These are phyloP conservation scores for Loripinus fragilis DNA, from an alignment of 2,888 invertebrate species.

Conservation along the genomic window DNA sequence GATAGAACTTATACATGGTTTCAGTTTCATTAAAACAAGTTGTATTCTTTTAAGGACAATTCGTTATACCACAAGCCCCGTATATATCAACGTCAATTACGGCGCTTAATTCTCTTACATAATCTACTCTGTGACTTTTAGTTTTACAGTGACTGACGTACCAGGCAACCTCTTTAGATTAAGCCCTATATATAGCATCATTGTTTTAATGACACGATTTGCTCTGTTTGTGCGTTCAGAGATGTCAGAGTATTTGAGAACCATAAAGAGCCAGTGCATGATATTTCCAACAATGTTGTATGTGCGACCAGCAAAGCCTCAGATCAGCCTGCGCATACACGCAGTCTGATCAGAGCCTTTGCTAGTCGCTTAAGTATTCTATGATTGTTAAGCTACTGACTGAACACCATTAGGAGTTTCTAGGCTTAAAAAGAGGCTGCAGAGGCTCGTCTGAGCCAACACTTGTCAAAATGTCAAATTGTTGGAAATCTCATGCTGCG, in stretches of 20 bases:
- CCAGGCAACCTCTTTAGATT: slow-evolving; percentile 97
- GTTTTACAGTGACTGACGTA: slow-evolving; percentile 99
- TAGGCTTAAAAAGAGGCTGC: too few species aligned
- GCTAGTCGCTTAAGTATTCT: too few species aligned
- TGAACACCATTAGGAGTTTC: too few species aligned
- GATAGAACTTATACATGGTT: slow-evolving; percentile 97
- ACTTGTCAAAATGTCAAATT: too few species aligned
- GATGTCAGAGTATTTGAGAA: slow-evolving; percentile 97
- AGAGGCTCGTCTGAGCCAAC: too few species aligned
- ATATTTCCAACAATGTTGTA: too few species aligned
- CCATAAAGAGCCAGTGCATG: too few species aligned
- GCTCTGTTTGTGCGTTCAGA: slow-evolving; percentile 87
- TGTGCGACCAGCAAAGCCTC: too few species aligned
- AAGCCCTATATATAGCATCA: slow-evolving; percentile 87
- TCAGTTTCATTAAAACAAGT: slow-evolving; percentile 95
- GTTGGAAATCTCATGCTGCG: too few species aligned
- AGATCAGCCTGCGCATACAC: too few species aligned
- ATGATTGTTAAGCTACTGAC: too few species aligned
- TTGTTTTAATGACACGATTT: slow-evolving; percentile 64
- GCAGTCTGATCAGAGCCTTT: too few species aligned
- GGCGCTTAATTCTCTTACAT: slow-evolving; percentile 92
- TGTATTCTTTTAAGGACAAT: slow-evolving; percentile 87
- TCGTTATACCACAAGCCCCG: slow-evolving; percentile 77
- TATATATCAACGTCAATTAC: slow-evolving; percentile 87
- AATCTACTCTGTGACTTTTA: slow-evolving; percentile 94